phyloP scores from a whole-genome alignment of 1,140 invertebrate species.

The Solenopsis fugax region DNA sequence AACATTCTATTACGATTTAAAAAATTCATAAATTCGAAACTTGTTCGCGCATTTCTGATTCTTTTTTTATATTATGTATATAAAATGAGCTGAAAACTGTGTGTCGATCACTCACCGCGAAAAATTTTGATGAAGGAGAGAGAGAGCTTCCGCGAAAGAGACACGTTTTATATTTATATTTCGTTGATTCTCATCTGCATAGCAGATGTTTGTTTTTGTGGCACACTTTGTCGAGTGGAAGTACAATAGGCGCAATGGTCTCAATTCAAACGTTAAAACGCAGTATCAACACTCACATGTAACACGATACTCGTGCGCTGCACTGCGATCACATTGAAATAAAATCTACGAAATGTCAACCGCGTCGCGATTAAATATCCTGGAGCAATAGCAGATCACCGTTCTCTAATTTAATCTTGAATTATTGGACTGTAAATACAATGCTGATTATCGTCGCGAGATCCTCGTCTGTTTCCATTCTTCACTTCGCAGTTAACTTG shows the following conservation, averaged over 20 bases:
- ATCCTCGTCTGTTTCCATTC: neutral
- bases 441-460: neutral
- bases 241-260: conserved; percentile 19
- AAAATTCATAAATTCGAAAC: neutral
- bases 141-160: neutral
- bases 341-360: conserved; percentile 1
- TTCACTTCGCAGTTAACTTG: neutral
- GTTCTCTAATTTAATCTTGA: neutral
- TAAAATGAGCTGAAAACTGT: neutral
- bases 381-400: neutral
- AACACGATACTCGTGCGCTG: neutral
- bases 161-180: neutral
- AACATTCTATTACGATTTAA: neutral
- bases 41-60: neutral
- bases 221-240: conserved; percentile 21
- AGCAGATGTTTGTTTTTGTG: conserved; percentile 32
- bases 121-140: neutral
- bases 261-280: conserved; percentile 10
- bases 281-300: neutral
- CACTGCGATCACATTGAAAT: neutral
- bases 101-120: neutral
- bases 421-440: neutral
- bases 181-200: neutral
- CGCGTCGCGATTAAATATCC: conserved; percentile 13
- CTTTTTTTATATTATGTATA: neutral